Percentiles rank a stretch among this genome's conserved stretches.
These are phyloP conservation scores for Oreotragus oreotragus DNA, from an alignment of 2,113 vertebrate species.

Conservation along the genomic window DNA sequence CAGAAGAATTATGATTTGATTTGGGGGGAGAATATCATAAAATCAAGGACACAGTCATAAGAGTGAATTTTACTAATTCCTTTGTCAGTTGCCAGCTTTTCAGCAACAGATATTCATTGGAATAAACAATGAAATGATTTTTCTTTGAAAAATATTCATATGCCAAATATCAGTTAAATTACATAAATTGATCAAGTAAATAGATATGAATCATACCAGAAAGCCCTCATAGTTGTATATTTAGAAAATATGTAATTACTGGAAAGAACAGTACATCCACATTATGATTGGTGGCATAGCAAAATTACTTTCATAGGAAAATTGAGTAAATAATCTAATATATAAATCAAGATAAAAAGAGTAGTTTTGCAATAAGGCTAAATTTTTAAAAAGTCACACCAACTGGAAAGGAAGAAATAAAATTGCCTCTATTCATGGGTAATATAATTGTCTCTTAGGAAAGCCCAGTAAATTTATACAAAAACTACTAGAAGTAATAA, in stretches of 20 bases:
- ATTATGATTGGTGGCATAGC: neutral
- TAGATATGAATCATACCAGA: neutral
- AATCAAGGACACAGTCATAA: neutral
- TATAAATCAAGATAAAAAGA: neutral
- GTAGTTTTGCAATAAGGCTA: neutral
- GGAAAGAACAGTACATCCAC: neutral
- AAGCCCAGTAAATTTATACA: neutral
- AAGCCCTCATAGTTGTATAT: neutral
- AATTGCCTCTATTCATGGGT: neutral
- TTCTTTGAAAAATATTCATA: neutral
- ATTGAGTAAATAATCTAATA: neutral
- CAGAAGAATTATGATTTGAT: neutral
- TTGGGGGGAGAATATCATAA: neutral
- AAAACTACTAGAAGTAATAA: neutral
- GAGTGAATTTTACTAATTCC: neutral
- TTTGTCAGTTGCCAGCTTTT: neutral
- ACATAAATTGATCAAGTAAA: neutral
- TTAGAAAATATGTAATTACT: neutral
- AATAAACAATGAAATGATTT: neutral
- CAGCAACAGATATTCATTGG: neutral
- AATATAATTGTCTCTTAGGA: neutral
- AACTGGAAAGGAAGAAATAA: neutral
- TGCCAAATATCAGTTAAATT: constrained; percentile 15
- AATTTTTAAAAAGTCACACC: neutral
- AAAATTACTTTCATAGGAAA: neutral